Percentiles rank a stretch among this genome's conserved stretches.
phyloP scores from a whole-genome alignment of 1,140 invertebrate genomes.

The Uloborus diversus region DNA sequence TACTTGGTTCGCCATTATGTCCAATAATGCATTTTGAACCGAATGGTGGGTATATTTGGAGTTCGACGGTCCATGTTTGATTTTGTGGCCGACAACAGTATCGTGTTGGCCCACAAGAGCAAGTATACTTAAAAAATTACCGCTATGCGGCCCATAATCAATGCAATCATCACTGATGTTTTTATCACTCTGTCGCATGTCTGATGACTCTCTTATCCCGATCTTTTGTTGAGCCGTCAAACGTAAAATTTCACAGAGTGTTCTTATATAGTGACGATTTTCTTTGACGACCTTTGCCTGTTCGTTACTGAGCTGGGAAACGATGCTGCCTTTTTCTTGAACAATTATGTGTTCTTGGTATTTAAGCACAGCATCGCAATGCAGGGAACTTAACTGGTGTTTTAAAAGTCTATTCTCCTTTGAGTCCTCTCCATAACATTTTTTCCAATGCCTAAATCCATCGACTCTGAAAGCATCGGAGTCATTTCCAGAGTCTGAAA shows the following conservation, averaged over 20 bases:
- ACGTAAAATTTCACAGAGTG: not conserved
- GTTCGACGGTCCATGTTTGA: not conserved
- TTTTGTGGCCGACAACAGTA: not conserved
- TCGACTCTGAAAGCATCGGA: not conserved
- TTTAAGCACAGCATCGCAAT: not conserved
- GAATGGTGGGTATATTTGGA: too few relatives aligned
- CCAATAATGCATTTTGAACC: not conserved
- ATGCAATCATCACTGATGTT: not conserved
- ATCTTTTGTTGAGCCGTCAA: not conserved
- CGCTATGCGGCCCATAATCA: not conserved
- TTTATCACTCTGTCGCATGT: not conserved
- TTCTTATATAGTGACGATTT: not conserved
- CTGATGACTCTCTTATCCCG: not conserved
- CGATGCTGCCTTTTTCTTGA: not conserved
- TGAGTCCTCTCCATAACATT: not conserved
- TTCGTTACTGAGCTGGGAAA: not conserved
- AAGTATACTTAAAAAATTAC: slow-evolving; percentile 3
- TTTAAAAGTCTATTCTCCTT: not conserved
- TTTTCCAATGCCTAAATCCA: not conserved
- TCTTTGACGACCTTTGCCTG: not conserved
- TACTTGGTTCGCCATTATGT: not conserved
- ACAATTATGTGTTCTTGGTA: not conserved
- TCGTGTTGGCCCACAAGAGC: not conserved
- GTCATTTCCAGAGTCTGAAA: not conserved
- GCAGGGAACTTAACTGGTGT: not conserved